A percentile compares a stretch with the other conserved stretches of the same genome.
These are phyloP conservation scores for Metallyticus violacea DNA, from an alignment of 2,888 invertebrate species.

Conservation along the genomic window DNA sequence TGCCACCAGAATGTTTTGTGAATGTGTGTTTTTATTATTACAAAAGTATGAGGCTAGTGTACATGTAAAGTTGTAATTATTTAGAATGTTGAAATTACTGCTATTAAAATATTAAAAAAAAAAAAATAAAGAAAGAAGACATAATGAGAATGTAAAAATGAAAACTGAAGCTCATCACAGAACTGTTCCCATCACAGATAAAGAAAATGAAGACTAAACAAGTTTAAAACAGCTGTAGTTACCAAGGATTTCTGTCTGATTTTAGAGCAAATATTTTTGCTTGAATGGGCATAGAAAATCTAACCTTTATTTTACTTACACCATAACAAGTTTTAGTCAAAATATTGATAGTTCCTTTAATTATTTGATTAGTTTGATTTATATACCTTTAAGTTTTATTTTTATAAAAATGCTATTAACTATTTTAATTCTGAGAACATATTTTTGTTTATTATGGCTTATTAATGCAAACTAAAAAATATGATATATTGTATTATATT, in stretches of 20 bases:
- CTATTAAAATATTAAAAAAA: neutral
- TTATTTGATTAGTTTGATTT: no score
- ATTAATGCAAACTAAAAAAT: no score
- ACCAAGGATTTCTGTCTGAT: neutral
- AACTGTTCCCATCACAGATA: neutral
- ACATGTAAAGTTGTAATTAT: neutral
- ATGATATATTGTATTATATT: no score
- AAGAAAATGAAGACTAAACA: neutral
- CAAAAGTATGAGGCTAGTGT: conserved; percentile 1
- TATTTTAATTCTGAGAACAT: no score
- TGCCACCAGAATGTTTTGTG: neutral
- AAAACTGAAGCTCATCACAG: neutral
- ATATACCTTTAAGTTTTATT: no score
- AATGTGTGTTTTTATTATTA: conserved; percentile 9
- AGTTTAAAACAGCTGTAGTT: neutral
- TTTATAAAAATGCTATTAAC: no score
- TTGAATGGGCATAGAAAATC: no score
- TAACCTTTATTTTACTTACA: no score
- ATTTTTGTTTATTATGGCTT: no score
- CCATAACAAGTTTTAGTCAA: no score
- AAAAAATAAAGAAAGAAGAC: neutral
- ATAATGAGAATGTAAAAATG: conserved; percentile 6
- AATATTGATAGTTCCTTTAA: no score
- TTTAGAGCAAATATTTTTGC: no score
- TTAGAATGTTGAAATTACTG: neutral